Evolutionary conservation across 2,113 vertebrate genomes (phyloP).

Genomic region (Agapornis roseicollis): DNA sequence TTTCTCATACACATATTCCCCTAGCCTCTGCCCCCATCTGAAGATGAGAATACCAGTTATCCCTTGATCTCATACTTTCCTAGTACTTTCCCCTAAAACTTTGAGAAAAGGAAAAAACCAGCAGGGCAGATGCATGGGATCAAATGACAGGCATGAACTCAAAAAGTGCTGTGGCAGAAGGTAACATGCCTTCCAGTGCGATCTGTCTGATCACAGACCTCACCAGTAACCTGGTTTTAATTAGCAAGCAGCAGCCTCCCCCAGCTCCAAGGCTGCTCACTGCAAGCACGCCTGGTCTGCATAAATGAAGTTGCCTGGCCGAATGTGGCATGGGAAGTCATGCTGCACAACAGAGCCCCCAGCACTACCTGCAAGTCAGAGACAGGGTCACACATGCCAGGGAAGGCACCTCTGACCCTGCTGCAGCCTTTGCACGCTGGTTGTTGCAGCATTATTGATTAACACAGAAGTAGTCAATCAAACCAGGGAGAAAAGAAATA

Average conservation of each 20-base stretch:
- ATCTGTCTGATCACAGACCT: not conserved
- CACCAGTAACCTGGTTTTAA: not conserved
- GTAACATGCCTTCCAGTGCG: not conserved
- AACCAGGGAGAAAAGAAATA: not conserved
- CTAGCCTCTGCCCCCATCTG: not conserved
- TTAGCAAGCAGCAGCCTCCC: not conserved
- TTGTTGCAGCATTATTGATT: not conserved
- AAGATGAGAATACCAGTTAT: not conserved
- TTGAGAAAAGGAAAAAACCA: not conserved
- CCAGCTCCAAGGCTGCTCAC: not conserved
- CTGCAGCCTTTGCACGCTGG: rapidly evolving
- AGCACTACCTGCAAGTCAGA: not conserved
- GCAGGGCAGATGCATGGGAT: not conserved
- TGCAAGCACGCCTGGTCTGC: not conserved
- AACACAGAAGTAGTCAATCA: not conserved
- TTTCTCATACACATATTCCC: not conserved
- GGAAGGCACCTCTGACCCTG: not conserved
- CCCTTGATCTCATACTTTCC: not conserved
- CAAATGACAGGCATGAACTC: not conserved
- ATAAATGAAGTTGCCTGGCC: not conserved
- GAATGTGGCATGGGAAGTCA: not conserved
- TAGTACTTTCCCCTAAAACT: not conserved
- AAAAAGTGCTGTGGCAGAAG: not conserved
- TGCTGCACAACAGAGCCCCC: rapidly evolving
- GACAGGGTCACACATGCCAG: not conserved